Conservation (phyloP, 2,888 invertebrate species). For the Troides oblongomaculatus region DNA sequence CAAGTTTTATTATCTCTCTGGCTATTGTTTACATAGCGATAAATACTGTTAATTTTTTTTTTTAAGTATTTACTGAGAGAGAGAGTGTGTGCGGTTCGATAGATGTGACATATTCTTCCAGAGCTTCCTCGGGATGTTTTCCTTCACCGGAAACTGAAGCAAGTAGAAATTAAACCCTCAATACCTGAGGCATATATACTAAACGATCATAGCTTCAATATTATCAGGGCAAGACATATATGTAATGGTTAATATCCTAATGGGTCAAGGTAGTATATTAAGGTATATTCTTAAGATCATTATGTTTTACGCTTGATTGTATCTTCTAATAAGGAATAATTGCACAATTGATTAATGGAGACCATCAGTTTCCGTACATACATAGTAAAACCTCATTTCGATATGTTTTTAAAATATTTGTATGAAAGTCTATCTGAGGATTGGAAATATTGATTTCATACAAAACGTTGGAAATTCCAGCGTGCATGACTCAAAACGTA, state of each 20-base stretch:
- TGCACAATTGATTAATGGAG: neutral
- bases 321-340: neutral
- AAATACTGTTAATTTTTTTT: neutral
- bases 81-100: too few species aligned
- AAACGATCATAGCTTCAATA: too few species aligned
- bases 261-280: neutral
- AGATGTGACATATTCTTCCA: too few species aligned
- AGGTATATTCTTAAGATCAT: neutral
- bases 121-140: too few species aligned
- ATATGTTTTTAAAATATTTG: neutral
- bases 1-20: neutral
- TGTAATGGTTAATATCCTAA: too few species aligned
- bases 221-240: too few species aligned
- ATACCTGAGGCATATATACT: too few species aligned
- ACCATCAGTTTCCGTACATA: neutral
- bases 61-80: neutral
- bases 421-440: constrained; percentile 12
- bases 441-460: constrained; percentile 26
- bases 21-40: neutral
- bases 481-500: constrained; percentile 23
- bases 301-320: neutral
- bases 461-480: constrained; percentile 23
- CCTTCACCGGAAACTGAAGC: too few species aligned
- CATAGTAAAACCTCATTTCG: neutral
- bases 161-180: too few species aligned